Conservation (phyloP, 2,888 invertebrate genomes). For the Eustalomyia histrio region DNA sequence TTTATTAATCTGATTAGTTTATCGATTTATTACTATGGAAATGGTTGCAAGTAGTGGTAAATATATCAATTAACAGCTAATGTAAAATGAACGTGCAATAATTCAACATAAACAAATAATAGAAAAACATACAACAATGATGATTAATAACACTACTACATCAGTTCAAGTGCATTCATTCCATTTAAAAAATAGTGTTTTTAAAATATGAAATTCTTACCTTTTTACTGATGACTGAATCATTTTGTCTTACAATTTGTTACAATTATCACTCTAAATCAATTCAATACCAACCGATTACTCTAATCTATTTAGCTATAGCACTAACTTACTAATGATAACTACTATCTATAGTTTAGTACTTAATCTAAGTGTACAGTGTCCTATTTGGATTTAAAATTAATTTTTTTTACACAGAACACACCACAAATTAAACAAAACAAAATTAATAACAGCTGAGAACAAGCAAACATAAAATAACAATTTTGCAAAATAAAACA, state of each 20-base stretch:
- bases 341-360: not conserved
- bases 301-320: not conserved
- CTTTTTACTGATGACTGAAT: not conserved
- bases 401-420: constrained; percentile 65
- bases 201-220: not conserved
- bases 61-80: not conserved
- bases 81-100: constrained; percentile 6
- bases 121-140: not conserved
- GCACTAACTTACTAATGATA: not conserved
- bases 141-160: too few species aligned
- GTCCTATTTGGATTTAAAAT: not conserved
- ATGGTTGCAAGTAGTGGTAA: not conserved
- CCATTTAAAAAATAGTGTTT: not conserved
- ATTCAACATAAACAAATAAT: not conserved
- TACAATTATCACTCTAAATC: not conserved
- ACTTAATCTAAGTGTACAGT: not conserved
- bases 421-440: constrained; percentile 73
- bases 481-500: not conserved
- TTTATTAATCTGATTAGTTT: not conserved
- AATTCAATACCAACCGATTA: not conserved
- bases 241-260: not conserved
- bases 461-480: constrained; percentile 54
- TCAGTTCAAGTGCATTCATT: too few species aligned
- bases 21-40: not conserved
- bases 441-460: constrained; percentile 55